Conservation (phyloP, 2,888 invertebrate genomes). For the Mythimna lalbum region DNA sequence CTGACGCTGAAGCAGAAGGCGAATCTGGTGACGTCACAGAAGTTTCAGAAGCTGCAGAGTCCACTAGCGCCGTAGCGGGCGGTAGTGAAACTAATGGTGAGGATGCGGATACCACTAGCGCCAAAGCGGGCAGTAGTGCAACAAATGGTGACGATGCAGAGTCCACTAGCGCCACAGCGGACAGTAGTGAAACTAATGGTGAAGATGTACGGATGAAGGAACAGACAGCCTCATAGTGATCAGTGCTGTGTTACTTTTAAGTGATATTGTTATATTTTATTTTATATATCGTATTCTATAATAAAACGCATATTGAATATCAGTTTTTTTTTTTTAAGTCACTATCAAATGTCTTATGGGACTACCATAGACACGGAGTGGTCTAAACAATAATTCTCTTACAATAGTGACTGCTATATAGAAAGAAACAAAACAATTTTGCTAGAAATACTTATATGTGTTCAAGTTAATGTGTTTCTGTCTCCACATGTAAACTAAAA, state of each 20-base stretch:
- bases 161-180: conserved; percentile 21
- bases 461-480: too few species aligned
- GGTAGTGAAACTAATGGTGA: conserved; percentile 28
- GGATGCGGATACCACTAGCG: conserved; percentile 18
- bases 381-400: too few species aligned
- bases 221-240: conserved; percentile 43
- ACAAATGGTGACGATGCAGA: conserved; percentile 27
- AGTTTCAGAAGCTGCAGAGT: conserved; percentile 43
- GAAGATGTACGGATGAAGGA: conserved; percentile 45
- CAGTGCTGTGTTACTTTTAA: conserved; percentile 32
- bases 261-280: conserved; percentile 45
- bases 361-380: too few species aligned
- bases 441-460: too few species aligned
- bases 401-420: too few species aligned
- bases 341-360: neutral
- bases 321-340: conserved; percentile 1
- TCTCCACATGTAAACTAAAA: too few species aligned
- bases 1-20: conserved; percentile 55
- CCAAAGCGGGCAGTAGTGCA: conserved; percentile 4
- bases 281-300: conserved; percentile 42
- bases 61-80: conserved; percentile 24
- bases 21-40: conserved; percentile 54
- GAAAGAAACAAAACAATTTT: too few species aligned
- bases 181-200: conserved; percentile 33
- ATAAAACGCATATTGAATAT: conserved; percentile 49